These are phyloP conservation scores for Casuarius casuarius DNA, from an alignment of 2,113 vertebrate genomes.

Conservation along the genomic window DNA sequence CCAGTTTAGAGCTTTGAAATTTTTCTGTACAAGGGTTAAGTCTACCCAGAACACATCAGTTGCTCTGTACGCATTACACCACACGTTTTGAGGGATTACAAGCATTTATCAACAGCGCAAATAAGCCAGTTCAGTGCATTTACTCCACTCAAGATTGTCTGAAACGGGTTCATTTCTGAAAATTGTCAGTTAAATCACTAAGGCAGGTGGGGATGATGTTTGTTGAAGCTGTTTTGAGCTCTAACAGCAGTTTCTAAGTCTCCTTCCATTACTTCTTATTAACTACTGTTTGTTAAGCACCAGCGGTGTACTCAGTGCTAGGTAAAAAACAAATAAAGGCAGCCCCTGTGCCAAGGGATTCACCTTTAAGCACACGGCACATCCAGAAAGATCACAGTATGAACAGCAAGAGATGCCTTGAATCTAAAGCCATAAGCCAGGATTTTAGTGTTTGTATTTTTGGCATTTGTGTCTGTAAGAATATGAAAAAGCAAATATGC, in stretches of 20 bases:
- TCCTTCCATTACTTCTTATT: background rate
- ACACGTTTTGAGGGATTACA: constrained; percentile 25
- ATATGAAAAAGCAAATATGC: background rate
- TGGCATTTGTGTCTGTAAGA: background rate
- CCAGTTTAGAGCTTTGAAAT: constrained; percentile 11
- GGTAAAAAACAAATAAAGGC: background rate
- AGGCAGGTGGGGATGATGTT: background rate
- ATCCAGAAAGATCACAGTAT: background rate
- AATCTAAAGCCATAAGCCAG: background rate
- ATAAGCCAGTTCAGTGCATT: constrained; percentile 49
- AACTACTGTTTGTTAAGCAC: background rate
- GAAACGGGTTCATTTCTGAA: constrained; percentile 53
- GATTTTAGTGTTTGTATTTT: constrained; percentile 2
- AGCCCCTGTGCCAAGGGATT: background rate
- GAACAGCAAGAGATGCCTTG: background rate
- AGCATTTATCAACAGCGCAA: constrained; percentile 41
- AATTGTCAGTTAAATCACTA: constrained; percentile 18
- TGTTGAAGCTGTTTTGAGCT: background rate
- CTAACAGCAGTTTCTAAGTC: constrained; percentile 1
- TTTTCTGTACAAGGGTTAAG: constrained; percentile 19
- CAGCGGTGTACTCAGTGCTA: background rate
- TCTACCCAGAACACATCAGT: background rate
- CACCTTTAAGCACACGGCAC: background rate
- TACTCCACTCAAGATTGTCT: background rate
- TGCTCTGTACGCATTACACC: background rate